A percentile compares a stretch with the other conserved stretches of the same genome.
Evolutionary conservation across 2,113 vertebrate genomes (phyloP).

Genomic region (Ctenodactylus gundi): DNA sequence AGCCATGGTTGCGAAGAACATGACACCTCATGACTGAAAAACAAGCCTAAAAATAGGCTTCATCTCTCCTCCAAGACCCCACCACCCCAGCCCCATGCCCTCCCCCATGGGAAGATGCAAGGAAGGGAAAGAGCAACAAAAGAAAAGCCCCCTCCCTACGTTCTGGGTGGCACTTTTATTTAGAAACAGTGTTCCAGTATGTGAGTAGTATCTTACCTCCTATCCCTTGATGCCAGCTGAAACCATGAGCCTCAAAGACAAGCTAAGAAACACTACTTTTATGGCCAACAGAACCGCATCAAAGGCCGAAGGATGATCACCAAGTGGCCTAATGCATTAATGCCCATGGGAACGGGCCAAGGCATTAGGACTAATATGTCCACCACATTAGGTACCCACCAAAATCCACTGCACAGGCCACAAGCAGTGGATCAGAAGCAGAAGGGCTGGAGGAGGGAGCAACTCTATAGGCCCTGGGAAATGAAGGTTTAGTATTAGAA

Average conservation of each 20-base stretch:
- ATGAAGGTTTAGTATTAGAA: not conserved
- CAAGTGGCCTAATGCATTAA: not conserved
- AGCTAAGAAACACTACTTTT: constrained; percentile 43
- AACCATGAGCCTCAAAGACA: constrained; percentile 1
- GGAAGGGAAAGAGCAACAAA: not conserved
- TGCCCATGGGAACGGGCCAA: not conserved
- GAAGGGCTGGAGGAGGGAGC: not conserved
- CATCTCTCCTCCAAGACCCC: not conserved
- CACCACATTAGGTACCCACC: not conserved
- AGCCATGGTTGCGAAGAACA: constrained; percentile 58
- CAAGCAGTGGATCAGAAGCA: not conserved
- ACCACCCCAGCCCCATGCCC: not conserved
- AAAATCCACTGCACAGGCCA: not conserved
- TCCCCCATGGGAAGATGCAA: not conserved
- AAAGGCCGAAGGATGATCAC: not conserved
- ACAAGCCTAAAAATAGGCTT: constrained; percentile 75
- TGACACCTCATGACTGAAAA: constrained; percentile 70
- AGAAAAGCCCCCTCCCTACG: not conserved
- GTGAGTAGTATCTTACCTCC: not conserved
- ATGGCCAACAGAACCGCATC: not conserved
- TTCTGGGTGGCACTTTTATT: not conserved
- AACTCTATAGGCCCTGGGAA: not conserved
- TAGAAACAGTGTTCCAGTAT: not conserved
- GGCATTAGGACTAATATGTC: not conserved
- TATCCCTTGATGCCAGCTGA: not conserved